Evolutionary conservation across 2,888 invertebrate genomes (phyloP).

Genomic region (Drosophila bunnanda): DNA sequence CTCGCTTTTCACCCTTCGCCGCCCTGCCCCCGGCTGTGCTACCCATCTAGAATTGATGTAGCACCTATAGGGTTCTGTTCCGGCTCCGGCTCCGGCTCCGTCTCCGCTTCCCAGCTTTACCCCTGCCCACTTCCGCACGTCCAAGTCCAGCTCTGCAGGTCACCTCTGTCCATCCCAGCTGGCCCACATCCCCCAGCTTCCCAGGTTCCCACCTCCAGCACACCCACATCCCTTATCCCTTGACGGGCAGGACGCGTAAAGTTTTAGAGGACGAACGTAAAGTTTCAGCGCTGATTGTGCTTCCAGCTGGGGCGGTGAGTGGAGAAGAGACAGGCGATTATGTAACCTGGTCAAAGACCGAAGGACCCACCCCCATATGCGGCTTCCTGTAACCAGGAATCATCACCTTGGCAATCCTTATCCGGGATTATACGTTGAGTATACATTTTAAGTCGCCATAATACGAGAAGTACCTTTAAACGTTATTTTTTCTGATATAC

Average conservation of each 20-base stretch:
- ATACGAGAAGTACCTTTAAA: not conserved
- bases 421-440: conserved; percentile 4
- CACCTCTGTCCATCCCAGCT: conserved; percentile 6
- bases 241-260: conserved; percentile 62
- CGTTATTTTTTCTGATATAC: not conserved
- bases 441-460: not conserved
- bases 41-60: conserved; percentile 76
- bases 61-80: conserved; percentile 66
- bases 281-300: conserved; percentile 73
- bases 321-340: conserved; percentile 42
- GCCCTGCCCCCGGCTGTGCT: conserved; percentile 45
- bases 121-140: conserved; percentile 49
- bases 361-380: conserved; percentile 20
- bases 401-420: conserved; percentile 9
- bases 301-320: conserved; percentile 26
- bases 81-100: conserved; percentile 21
- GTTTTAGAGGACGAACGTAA: conserved; percentile 73
- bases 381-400: not conserved
- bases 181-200: conserved; percentile 4
- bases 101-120: not conserved
- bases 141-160: conserved; percentile 53
- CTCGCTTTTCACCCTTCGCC: conserved; percentile 29
- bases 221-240: conserved; percentile 7
- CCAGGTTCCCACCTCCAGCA: not conserved
- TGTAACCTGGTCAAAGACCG: conserved; percentile 55